Percentiles rank a stretch among this genome's conserved stretches.
Conservation (phyloP, 2,888 invertebrate genomes). For the Acleris cristana region DNA sequence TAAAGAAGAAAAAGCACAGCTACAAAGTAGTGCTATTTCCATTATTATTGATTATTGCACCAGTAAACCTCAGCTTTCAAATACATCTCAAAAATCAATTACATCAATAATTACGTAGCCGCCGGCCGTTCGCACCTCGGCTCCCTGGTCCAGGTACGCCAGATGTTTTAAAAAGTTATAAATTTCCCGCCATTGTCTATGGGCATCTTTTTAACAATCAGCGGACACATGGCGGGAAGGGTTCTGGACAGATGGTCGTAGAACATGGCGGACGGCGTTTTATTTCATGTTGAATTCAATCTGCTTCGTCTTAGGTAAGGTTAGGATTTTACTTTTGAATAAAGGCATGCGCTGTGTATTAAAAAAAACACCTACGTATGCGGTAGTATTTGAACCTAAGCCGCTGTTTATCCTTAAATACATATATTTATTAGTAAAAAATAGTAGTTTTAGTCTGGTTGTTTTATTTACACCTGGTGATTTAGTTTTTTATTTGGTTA, state of each 20-base stretch:
- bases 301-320: neutral
- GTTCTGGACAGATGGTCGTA: slow-evolving; percentile 55
- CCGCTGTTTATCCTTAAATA: too few species aligned
- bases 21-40: too few species aligned
- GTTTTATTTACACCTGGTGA: too few species aligned
- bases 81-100: slow-evolving; percentile 21
- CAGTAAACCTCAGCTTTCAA: neutral
- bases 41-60: too few species aligned
- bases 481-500: too few species aligned
- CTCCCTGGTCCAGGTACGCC: slow-evolving; percentile 57
- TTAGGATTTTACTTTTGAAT: neutral
- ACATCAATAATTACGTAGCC: slow-evolving; percentile 16
- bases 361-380: too few species aligned
- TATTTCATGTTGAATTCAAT: neutral
- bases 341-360: too few species aligned
- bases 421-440: too few species aligned
- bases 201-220: slow-evolving; percentile 64
- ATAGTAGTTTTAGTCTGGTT: too few species aligned
- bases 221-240: slow-evolving; percentile 68
- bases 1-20: too few species aligned
- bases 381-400: too few species aligned
- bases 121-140: slow-evolving; percentile 47
- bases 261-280: slow-evolving; percentile 12
- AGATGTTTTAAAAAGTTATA: slow-evolving; percentile 69
- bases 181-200: slow-evolving; percentile 73